These are phyloP conservation scores for Lysandra coridon DNA, from an alignment of 2,888 invertebrate species.

Conservation along the genomic window DNA sequence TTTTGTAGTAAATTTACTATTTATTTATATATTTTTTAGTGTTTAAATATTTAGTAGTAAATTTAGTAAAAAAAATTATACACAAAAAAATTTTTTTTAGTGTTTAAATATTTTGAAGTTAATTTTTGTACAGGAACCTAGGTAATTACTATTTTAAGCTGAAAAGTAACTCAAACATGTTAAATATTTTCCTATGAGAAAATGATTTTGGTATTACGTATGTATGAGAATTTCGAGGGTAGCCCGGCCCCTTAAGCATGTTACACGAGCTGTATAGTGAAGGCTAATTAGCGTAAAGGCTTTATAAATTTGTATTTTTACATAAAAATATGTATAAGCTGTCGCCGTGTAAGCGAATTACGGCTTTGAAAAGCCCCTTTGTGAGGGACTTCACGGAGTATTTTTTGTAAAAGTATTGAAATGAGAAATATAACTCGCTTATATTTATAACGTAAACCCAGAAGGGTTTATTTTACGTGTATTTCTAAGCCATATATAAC, in stretches of 20 bases:
- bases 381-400: neutral
- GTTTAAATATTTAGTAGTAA: no score
- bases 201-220: no score
- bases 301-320: slow-evolving; percentile 24
- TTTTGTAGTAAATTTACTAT: no score
- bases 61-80: no score
- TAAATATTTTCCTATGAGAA: no score
- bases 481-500: neutral
- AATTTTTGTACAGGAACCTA: no score
- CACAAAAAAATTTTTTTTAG: no score
- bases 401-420: slow-evolving; percentile 26
- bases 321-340: slow-evolving; percentile 19
- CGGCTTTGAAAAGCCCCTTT: slow-evolving; percentile 16
- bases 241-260: neutral
- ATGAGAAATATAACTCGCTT: slow-evolving; percentile 19
- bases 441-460: neutral
- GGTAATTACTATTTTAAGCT: no score
- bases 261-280: neutral
- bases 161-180: no score
- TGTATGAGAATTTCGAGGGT: no score
- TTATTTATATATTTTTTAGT: no score
- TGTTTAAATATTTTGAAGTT: no score
- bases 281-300: slow-evolving; percentile 25
- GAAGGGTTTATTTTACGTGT: neutral
- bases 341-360: slow-evolving; percentile 18